Conservation (phyloP, 2,888 invertebrate genomes). For the Yponomeuta sedellus region DNA sequence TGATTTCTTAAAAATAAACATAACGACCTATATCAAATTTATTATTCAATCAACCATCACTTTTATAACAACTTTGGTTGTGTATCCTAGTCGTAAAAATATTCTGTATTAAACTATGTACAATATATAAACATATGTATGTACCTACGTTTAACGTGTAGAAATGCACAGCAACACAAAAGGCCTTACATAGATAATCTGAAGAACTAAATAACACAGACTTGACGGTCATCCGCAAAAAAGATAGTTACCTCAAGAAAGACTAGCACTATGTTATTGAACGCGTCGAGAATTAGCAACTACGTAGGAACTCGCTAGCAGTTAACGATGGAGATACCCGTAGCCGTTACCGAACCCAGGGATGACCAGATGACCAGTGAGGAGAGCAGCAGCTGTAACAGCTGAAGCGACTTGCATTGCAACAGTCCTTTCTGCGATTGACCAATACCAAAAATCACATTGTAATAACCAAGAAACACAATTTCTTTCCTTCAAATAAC, state of each 20-base stretch:
- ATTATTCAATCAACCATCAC: slow-evolving; percentile 76
- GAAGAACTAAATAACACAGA: slow-evolving; percentile 74
- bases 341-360: neutral
- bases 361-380: neutral
- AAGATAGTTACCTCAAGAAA: slow-evolving; percentile 42
- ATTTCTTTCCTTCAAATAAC: slow-evolving; percentile 50
- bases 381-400: neutral
- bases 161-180: slow-evolving; percentile 75
- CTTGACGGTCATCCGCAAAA: slow-evolving; percentile 62
- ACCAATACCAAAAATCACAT: slow-evolving; percentile 55
- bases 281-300: neutral
- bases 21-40: slow-evolving; percentile 72
- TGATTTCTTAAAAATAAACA: slow-evolving; percentile 65
- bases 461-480: slow-evolving; percentile 61
- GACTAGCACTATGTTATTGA: slow-evolving; percentile 39
- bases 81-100: slow-evolving; percentile 77
- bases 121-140: slow-evolving; percentile 61
- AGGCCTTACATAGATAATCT: slow-evolving; percentile 60
- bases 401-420: slow-evolving; percentile 4
- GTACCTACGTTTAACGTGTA: slow-evolving; percentile 77
- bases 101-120: slow-evolving; percentile 74
- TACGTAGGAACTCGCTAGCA: neutral
- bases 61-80: slow-evolving; percentile 78
- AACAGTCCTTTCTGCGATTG: slow-evolving; percentile 47
- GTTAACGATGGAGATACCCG: neutral